A percentile compares a stretch with the other conserved stretches of the same genome.
These are phyloP conservation scores for Hydropotes inermis DNA, from an alignment of 2,113 vertebrate species.

Conservation along the genomic window DNA sequence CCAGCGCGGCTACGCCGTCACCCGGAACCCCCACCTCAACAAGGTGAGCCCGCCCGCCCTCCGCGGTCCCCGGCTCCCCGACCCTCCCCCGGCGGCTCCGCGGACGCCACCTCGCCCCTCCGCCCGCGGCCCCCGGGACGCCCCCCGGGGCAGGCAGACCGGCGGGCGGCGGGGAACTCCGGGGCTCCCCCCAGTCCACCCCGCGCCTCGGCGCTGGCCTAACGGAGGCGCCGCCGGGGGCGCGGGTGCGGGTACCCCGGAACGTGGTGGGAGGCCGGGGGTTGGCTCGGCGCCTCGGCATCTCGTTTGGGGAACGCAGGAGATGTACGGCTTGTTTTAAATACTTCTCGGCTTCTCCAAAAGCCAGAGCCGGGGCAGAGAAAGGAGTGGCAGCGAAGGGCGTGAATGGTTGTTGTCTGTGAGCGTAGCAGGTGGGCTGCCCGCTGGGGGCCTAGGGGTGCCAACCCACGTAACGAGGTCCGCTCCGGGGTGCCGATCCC, in stretches of 20 bases:
- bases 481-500: neutral
- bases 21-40: slow-evolving; percentile 88
- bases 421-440: neutral
- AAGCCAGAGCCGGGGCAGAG: neutral
- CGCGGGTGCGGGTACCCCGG: accelerated
- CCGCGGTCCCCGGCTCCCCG: neutral
- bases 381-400: neutral
- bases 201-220: neutral
- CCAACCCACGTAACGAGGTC: neutral
- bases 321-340: neutral
- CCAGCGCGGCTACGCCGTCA: slow-evolving; percentile 89
- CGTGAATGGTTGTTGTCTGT: neutral
- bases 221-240: neutral
- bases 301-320: neutral
- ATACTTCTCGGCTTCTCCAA: neutral
- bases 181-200: neutral
- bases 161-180: neutral
- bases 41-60: slow-evolving; percentile 82
- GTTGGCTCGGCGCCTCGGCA: neutral
- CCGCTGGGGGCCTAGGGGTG: neutral
- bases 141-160: neutral
- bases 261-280: neutral
- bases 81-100: neutral
- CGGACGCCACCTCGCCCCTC: neutral
- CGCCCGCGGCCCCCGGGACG: neutral